Conservation (phyloP, 1,140 invertebrate species). For the Pseudomyrmex concolor region DNA sequence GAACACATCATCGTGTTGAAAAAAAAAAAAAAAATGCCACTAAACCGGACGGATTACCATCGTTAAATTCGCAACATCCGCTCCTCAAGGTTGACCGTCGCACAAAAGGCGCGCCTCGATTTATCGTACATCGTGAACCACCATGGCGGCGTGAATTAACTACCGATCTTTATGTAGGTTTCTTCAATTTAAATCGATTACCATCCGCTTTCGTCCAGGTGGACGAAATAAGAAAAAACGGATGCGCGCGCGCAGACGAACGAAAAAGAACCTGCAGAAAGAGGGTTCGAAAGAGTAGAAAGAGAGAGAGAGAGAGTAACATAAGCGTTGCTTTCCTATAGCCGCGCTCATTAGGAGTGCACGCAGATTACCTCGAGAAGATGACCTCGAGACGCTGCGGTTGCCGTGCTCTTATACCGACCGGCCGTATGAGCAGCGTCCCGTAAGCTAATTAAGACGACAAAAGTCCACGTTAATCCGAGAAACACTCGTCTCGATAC, state of each 20-base stretch:
- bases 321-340: slow-evolving; percentile 74
- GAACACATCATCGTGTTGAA: background rate
- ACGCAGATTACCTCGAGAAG: slow-evolving; percentile 76
- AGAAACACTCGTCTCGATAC: slow-evolving; percentile 74
- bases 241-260: background rate
- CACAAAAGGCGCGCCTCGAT: slow-evolving; percentile 21
- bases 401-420: slow-evolving; percentile 64
- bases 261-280: slow-evolving; percentile 34
- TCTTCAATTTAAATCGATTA: slow-evolving; percentile 71
- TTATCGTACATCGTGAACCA: slow-evolving; percentile 52
- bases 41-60: background rate
- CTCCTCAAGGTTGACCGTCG: slow-evolving; percentile 52
- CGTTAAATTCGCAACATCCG: slow-evolving; percentile 1
- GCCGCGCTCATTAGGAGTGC: slow-evolving; percentile 74
- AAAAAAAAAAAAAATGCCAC: no score
- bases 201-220: slow-evolving; percentile 16
- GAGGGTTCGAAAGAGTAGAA: slow-evolving; percentile 40
- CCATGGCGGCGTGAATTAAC: slow-evolving; percentile 62
- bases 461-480: slow-evolving; percentile 76
- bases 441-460: slow-evolving; percentile 77
- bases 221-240: slow-evolving; percentile 44
- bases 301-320: slow-evolving; percentile 49
- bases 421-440: slow-evolving; percentile 66
- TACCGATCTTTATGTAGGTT: slow-evolving; percentile 64
- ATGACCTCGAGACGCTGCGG: slow-evolving; percentile 73